Base-by-base conservation (phyloP, 2,113 vertebrate genomes). In the Neomonachus schauinslandi region DNA sequence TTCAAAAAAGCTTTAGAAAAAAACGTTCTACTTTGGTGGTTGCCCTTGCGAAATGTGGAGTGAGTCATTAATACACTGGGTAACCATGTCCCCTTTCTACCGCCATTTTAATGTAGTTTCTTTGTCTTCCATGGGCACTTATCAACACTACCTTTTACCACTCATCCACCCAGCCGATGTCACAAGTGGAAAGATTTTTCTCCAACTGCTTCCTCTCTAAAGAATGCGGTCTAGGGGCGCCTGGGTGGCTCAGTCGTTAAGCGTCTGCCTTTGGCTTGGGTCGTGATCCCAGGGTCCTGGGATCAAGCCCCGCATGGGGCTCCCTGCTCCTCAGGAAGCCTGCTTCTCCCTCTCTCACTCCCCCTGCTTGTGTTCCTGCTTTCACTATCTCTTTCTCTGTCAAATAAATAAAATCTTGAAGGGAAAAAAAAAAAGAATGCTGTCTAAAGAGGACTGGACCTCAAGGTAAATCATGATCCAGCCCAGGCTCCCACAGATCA, bases 131-230 rank as follows among this genome's bases (percentile, higher is more conserved):
- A 0, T 7, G 31, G 36, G 12, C 55, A 71, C 49, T 51, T 51
- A 76, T 80, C 33, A 87, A n/a, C 31, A 49, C 22, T 82, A 92
- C 42, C 15, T 96, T 93, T 95, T 21, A 89, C 72, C 81, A 84
- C 15, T 86, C 51, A 92, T 72, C 46, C 51, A 19, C 33, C 51
- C 57, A 84, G 33, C 12, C 16, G 31, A 49, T n/a, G 36, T 63
- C 93, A 86, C n/a, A 93, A 91, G 57, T n/a, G n/a, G 85, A 77
- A 97, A n/a, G 21, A 91, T 79, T 95, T 94, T 21, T 95, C 95
- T 89, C 80, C 88, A 80, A 67, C 28, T 94, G 22, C 63, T 69
- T 12, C 24, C 51, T 95, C 72, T 94, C 80, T 74, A 77, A 90
- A 69, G 61, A 89, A 97, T 57, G 46, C 46, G 7, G 46, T 46